Base-by-base conservation (phyloP, 2,797 vertebrate genomes). In the Emydoidea blandingii region DNA sequence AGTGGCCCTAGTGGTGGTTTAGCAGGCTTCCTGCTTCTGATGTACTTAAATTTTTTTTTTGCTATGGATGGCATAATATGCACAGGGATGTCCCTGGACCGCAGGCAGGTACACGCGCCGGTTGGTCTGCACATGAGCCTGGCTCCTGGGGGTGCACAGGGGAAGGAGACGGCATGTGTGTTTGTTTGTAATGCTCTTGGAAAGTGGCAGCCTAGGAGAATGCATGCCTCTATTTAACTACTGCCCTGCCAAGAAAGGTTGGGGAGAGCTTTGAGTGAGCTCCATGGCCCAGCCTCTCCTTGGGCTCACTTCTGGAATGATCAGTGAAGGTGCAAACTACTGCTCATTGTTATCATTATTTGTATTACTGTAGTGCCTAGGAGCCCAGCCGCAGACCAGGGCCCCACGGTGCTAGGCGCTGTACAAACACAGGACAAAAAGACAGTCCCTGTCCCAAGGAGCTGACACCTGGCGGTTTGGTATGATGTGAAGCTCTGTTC, bases 81-180 rank as follows among this genome's bases (percentile, higher is more conserved):
- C 31, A 29, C 87, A 10, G 19, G n/a, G 54, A 25, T 2, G 12
- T 54, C 15, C n/a, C 14, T 41, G 85, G 21, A 23, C 34, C 19
- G 2, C 4, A 3, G 15, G 23, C 25, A 27, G 41, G 83, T 18
- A 34, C 18, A 10, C 15, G 9, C 0, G 12, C 47, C 1, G 15
- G 19, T 50, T 3, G 31, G 37, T 10, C 37, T 25, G n/a, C 34
- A 41, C 18, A 23, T 72, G 5, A 72, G 10, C 23, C 72, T 15
- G 23, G 72, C 37, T 27, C 72, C 25, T 47, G 41, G 25, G 41
- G 41, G 21, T 11, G 37, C 2, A 37, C 21, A 44, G 41, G 7
- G 72, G 12, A 15, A 76, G 72, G 41, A 47, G 72, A 27, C 2
- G 41, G 10, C 4, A 1, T 27, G 12, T 14, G 23, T 47, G 41